Evolutionary conservation across 2,888 invertebrate genomes (phyloP), one percentile per base, ranked within the genome.

Genomic region (Polia nebulosa): DNA sequence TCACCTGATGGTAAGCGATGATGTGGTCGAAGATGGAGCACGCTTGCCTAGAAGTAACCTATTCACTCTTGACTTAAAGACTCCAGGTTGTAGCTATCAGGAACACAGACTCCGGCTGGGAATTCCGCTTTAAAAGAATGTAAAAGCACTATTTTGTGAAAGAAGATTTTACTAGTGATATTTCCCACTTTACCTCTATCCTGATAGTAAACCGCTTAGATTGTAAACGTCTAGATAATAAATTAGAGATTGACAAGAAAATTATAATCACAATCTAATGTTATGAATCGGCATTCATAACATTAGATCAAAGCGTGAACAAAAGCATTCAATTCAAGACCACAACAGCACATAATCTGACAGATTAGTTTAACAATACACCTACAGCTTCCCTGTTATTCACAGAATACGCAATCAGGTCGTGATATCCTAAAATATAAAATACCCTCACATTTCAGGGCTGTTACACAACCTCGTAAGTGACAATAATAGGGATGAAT

Each of bases 271-370:
- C 41, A 55, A 20, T 17, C 8, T 55, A 49, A 55, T 64, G 34
- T 17, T 36, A 44, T 66, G 36, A 20, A 15, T 27, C 22, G 5
- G 11, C 6, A 13, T n/a, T n/a, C n/a, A n/a, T n/a, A n/a, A n/a
- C n/a, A n/a, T n/a, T n/a, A n/a, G n/a, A n/a, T n/a, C 51, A 32
- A 29, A 70, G 41, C 7, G 29, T 34, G 4, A 51, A 59, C 44
- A 72, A 47, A 55, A 36, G 36, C 25, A 55, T 69, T 32, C 13
- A 39, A 47, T 53, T 22, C 13, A 41, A 52, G 34, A 57, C 56
- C 51, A 52, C 51, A 71, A 76, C 45, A 41, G 44, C 29, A 20
- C n/a, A 20, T 57, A 70, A 73, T 71, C 62, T 47, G n/a, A 4
- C 5, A 32, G 61, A 73, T 77, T 47, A 71, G 11, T 55, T 34